Conservation (phyloP, 2,888 invertebrate species). For the Pycnomerus fuliginosus region DNA sequence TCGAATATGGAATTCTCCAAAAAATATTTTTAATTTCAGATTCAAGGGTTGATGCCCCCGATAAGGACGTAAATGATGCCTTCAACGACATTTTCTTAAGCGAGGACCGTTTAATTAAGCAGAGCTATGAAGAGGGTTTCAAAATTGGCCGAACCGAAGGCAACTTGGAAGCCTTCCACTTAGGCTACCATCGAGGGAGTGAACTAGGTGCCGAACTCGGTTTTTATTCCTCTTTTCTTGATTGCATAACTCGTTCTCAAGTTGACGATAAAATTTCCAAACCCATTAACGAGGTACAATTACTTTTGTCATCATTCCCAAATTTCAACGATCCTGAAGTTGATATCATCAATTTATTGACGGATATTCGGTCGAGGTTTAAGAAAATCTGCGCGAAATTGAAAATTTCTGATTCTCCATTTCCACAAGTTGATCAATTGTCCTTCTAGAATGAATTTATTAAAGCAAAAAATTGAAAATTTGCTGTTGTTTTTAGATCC, state of each 20-base stretch:
- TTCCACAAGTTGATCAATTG: constrained; percentile 59
- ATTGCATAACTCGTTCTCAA: not conserved
- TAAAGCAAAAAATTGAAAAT: constrained; percentile 54
- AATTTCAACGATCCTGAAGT: constrained; percentile 60
- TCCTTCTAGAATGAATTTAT: constrained; percentile 60
- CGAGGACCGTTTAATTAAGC: constrained; percentile 65
- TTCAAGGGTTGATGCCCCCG: no score
- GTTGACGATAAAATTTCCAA: constrained; percentile 13
- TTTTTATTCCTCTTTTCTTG: constrained; percentile 62
- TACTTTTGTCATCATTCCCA: constrained; percentile 6
- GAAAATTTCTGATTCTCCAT: constrained; percentile 35
- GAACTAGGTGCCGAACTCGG: constrained; percentile 78
- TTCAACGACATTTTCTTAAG: constrained; percentile 70
- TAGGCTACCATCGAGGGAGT: constrained; percentile 76
- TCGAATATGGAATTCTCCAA: no score
- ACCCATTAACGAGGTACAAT: constrained; percentile 35
- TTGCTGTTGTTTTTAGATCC: constrained; percentile 60
- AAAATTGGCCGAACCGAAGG: constrained; percentile 62
- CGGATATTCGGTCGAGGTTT: constrained; percentile 65
- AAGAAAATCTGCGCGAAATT: constrained; percentile 57
- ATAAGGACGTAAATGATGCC: constrained; percentile 70
- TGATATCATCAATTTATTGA: constrained; percentile 62
- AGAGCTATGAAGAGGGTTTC: constrained; percentile 70
- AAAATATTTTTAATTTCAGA: no score
- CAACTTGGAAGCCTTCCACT: constrained; percentile 67